Percentiles rank a stretch among this genome's conserved stretches.
phyloP scores from a whole-genome alignment of 1,140 invertebrate species.

The Dendroctonus ponderosae region DNA sequence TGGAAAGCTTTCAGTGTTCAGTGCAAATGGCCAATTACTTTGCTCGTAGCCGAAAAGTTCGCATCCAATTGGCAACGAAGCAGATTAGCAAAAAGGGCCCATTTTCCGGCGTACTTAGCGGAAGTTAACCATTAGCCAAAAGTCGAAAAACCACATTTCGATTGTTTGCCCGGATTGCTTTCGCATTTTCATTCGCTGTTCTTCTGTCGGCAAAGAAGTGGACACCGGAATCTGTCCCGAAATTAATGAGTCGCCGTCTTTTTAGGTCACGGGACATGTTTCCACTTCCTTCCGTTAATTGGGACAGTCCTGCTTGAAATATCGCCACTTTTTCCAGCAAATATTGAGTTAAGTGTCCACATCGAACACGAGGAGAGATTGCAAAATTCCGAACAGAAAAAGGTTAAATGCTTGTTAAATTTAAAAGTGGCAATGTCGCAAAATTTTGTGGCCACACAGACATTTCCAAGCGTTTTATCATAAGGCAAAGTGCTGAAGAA shows the following conservation, averaged over 20 bases:
- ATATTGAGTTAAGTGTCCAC: too few species aligned
- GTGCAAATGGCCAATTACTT: too few species aligned
- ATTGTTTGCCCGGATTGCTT: slow-evolving; percentile 28
- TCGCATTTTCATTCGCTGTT: slow-evolving; percentile 22
- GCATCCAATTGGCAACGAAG: background rate
- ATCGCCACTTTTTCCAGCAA: slow-evolving; percentile 7
- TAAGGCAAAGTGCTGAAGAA: too few species aligned
- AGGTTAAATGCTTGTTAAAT: too few species aligned
- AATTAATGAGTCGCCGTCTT: slow-evolving; percentile 26
- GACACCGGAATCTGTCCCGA: slow-evolving; percentile 23
- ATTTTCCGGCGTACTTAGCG: slow-evolving; percentile 19
- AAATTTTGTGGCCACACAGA: too few species aligned
- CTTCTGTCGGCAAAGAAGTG: slow-evolving; percentile 19
- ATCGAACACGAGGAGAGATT: too few species aligned
- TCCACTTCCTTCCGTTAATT: slow-evolving; percentile 22
- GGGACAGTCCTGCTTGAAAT: slow-evolving; percentile 21
- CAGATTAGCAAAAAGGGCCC: slow-evolving; percentile 4
- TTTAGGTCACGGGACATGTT: slow-evolving; percentile 26
- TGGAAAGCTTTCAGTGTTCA: too few species aligned
- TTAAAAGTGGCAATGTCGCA: too few species aligned
- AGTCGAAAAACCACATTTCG: slow-evolving; percentile 26
- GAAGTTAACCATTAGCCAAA: slow-evolving; percentile 23
- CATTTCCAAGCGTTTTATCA: too few species aligned
- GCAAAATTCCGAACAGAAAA: too few species aligned
- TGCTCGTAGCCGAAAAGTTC: background rate